Evolutionary conservation across 1,140 invertebrate genomes (phyloP), one percentile per base, ranked within the genome.

Genomic region (Luehdorfia chinensis): DNA sequence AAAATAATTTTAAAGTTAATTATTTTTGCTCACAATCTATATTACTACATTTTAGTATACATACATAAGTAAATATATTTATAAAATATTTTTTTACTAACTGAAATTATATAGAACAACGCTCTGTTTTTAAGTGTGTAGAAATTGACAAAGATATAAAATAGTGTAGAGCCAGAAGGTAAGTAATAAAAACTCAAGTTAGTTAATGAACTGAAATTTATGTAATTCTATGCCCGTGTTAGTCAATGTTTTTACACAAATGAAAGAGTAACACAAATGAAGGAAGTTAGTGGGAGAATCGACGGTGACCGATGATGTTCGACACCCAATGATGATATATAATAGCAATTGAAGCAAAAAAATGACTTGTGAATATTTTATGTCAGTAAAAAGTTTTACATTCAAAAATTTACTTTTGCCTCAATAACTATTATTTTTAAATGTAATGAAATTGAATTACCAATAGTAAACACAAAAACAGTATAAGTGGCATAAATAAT

Each of bases 101-200:
- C n/a, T n/a, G n/a, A n/a, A n/a, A n/a, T n/a, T n/a, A n/a, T n/a
- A n/a, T n/a, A n/a, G n/a, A n/a, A n/a, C n/a, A n/a, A n/a, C n/a
- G n/a, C n/a, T n/a, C n/a, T n/a, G n/a, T n/a, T n/a, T n/a, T n/a
- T n/a, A n/a, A n/a, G n/a, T n/a, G n/a, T n/a, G n/a, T n/a, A n/a
- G n/a, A n/a, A n/a, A n/a, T n/a, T n/a, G n/a, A n/a, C n/a, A n/a
- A n/a, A n/a, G n/a, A n/a, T n/a, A n/a, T n/a, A n/a, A n/a, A n/a
- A n/a, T n/a, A n/a, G n/a, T n/a, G n/a, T n/a, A 47, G 67, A 74
- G 72, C 67, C 63, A 57, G 63, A 75, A 75, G 68, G 74, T 66
- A 74, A 78, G 77, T 79, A 80, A 80, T 71, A 76, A 80, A 74
- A 66, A 64, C 45, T 53, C 34, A 50, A 65, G 73, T 80, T 84